phyloP scores from a whole-genome alignment of 2,797 vertebrate genomes.

The Pseudochirops cupreus region DNA sequence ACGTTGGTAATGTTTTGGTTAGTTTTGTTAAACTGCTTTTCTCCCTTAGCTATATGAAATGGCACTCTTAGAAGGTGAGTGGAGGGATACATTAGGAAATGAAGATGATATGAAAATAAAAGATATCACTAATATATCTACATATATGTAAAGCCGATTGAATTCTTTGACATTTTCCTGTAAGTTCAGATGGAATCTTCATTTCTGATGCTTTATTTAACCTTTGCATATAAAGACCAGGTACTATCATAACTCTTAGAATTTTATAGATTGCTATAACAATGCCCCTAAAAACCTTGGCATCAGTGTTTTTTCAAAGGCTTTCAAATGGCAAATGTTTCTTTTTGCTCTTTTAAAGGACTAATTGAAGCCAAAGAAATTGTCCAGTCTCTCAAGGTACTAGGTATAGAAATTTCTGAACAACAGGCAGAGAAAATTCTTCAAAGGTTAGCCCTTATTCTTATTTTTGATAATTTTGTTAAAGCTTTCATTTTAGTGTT shows the following conservation, averaged over 20 bases:
- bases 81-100: background rate
- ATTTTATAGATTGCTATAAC: conserved; percentile 8
- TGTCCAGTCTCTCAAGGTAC: conserved; percentile 89
- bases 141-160: background rate
- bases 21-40: background rate
- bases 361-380: conserved; percentile 91
- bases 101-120: background rate
- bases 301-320: background rate
- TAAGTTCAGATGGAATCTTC: background rate
- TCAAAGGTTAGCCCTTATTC: conserved; percentile 87
- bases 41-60: background rate
- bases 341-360: conserved; percentile 86
- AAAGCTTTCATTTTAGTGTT: conserved; percentile 49
- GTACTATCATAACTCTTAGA: background rate
- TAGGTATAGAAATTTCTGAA: conserved; percentile 91
- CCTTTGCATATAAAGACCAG: background rate
- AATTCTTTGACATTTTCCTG: background rate
- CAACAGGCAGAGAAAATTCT: conserved; percentile 92
- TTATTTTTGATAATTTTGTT: conserved; percentile 56
- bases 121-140: background rate
- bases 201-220: background rate
- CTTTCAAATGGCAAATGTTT: conserved; percentile 30
- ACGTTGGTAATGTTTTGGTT: background rate
- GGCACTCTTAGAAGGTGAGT: background rate
- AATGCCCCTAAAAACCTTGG: conserved; percentile 33